Evolutionary conservation across 1,140 invertebrate genomes (phyloP), one percentile per base, ranked within the genome.

Genomic region (Lucilia sericata): DNA sequence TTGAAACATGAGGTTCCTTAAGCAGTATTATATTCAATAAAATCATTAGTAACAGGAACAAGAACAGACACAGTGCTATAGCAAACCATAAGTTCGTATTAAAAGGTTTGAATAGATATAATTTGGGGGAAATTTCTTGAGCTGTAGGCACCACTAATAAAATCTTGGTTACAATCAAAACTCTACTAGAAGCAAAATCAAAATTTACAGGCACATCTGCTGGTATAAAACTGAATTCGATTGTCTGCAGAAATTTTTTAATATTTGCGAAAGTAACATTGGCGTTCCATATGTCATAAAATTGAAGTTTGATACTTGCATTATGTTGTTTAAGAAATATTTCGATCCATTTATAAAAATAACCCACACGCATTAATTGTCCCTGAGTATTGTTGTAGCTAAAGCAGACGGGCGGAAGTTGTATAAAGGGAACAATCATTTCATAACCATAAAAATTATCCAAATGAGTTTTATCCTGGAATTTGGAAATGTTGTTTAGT

Each of bases 361-460:
- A 49, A 2, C 76, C 76, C 0, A 49, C 76, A 25, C 47, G 47
- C 19, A 80, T 5, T 19, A 80, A 25, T 25, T 80, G 9, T 13
- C 76, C 76, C 12, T 25, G 36, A 1, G 9, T 42, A 21, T 49
- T 80, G 13, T 2, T 21, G 10, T 80, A 80, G 19, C 47, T 80
- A 30, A 80, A 80, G 13, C 76, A 49, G 12, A 19, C n/a, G 14
- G 76, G 76, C 5, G 76, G 76, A 80, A 49, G 49, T 25, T 80
- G n/a, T 1, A 49, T n/a, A 2, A 49, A 2, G 0, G 76, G 76
- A 12, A 80, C 4, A 21, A 13, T 9, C 8, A 80, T 80, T 10
- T 30, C 8, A 80, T 80, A 80, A 10, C 21, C n/a, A 3, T 51
- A 42, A n/a, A 80, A 80, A 51, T 80, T 80, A 10, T 80, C 19